A percentile compares a stretch with the other conserved stretches of the same genome.
phyloP scores from a whole-genome alignment of 2,113 vertebrate genomes.

The Sylvia atricapilla region DNA sequence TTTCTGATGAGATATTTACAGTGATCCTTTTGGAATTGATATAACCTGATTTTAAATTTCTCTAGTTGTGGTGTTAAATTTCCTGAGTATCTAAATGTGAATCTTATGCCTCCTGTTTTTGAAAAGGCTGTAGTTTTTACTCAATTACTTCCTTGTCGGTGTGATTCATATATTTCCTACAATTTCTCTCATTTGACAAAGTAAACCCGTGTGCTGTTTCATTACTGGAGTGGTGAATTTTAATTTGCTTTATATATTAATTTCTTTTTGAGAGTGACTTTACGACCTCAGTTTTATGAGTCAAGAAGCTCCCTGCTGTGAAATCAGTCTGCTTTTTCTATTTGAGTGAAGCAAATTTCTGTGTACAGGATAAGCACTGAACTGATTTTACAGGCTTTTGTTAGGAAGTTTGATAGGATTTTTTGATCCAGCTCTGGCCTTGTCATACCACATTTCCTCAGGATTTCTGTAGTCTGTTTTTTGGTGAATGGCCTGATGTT shows the following conservation, averaged over 20 bases:
- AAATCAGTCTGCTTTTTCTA: not conserved
- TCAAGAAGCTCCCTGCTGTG: not conserved
- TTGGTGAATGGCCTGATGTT: not conserved
- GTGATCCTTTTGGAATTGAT: not conserved
- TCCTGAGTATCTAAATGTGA: not conserved
- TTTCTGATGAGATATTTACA: not conserved
- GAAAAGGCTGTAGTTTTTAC: not conserved
- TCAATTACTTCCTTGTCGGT: not conserved
- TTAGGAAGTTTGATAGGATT: not conserved
- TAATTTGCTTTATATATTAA: not conserved
- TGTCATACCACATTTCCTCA: not conserved
- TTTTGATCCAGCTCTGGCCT: not conserved
- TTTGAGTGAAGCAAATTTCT: not conserved
- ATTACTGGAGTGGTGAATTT: not conserved
- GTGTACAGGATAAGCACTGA: not conserved
- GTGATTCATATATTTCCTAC: not conserved
- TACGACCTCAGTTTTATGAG: not conserved
- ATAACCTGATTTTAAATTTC: not conserved
- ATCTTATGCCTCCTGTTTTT: not conserved
- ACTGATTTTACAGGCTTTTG: not conserved
- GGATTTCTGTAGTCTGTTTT: not conserved
- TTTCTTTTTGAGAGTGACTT: not conserved
- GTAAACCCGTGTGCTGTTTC: not conserved
- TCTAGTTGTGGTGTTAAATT: not conserved
- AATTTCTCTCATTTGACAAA: not conserved